Base-by-base conservation (phyloP, 1,140 invertebrate species). In the Tetraneura akinire region DNA sequence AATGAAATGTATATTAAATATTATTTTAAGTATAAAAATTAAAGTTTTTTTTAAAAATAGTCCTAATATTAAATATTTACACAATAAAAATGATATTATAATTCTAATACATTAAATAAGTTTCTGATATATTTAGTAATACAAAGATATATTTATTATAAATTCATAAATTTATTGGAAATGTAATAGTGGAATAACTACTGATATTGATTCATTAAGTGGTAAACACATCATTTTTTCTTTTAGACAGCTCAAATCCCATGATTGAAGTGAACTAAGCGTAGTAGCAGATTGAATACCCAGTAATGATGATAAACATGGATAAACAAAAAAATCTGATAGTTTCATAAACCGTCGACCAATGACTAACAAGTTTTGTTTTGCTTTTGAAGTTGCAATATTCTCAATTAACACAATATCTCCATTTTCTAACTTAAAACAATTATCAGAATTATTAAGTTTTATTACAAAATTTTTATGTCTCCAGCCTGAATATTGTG, bases 121-220 rank as follows among this genome's bases (percentile, higher is more conserved):
- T n/a, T n/a, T n/a, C n/a, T n/a, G n/a, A n/a, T n/a, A n/a, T n/a
- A n/a, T n/a, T n/a, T n/a, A n/a, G n/a, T n/a, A n/a, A n/a, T n/a
- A n/a, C n/a, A n/a, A n/a, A n/a, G n/a, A n/a, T n/a, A n/a, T n/a
- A n/a, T n/a, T n/a, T n/a, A n/a, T n/a, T n/a, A n/a, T n/a, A n/a
- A n/a, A n/a, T n/a, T n/a, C n/a, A n/a, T n/a, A n/a, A n/a, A n/a
- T n/a, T 55, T n/a, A 55, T 55, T 23, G 53, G n/a, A 1, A 23
- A n/a, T 55, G 53, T 21, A 55, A 55, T n/a, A 23, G 53, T 55
- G 53, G 53, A 55, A 55, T 55, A 55, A 55, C 53, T 21, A 55
- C n/a, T 55, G 53, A 55, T 55, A 21, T 55, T 55, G n/a, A 21
- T 55, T 21, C 53, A 3, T 57, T 57, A 11, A 57, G 53, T 21